Evolutionary conservation across 2,113 vertebrate species (phyloP), one percentile per base, ranked within the genome.

Genomic region (Xiphophorus maculatus): DNA sequence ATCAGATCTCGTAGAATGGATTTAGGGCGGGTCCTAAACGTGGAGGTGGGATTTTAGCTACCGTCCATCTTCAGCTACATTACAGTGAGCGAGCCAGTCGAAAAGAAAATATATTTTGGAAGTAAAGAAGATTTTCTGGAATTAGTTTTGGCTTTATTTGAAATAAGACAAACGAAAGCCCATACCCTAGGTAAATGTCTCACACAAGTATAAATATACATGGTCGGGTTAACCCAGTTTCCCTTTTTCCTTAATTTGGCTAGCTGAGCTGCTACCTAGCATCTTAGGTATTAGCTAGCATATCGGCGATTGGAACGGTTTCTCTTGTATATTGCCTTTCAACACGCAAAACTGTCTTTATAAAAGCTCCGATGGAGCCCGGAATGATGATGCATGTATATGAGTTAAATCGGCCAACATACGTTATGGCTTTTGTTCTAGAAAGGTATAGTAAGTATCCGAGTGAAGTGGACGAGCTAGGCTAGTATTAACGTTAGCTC

Each of bases 61-160:
- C 87, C 94, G 93, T 92, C 94, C 94, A 95, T 95, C 93, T 95
- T 95, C 93, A 93, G 90, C 92, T 92, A 92, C 92, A 92, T 87
- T 93, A 92, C 88, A 90, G 79, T 89, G 85, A 92, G 79, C 88
- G 87, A 92, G 94, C 89, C 90, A 93, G 88, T 91, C 93, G 93
- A 92, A 92, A 91, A 94, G 90, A 94, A 93, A 93, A 92, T 87
- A 92, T 82, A 90, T 91, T 90, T 91, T 90, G 91, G 90, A 93
- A 93, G 86, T 92, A 90, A 94, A 93, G 88, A 93, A 92, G 90
- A 92, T 76, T 91, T 91, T 84, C 73, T 87, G 89, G 88, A 93
- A 90, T 83, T 90, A 90, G 88, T 91, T 86, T 84, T 89, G 89
- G 89, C 91, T 82, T 71, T 89, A 87, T 82, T 88, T 89, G 84